Conservation (phyloP, 1,140 invertebrate species). For the Leptestheria dahalacensis region DNA sequence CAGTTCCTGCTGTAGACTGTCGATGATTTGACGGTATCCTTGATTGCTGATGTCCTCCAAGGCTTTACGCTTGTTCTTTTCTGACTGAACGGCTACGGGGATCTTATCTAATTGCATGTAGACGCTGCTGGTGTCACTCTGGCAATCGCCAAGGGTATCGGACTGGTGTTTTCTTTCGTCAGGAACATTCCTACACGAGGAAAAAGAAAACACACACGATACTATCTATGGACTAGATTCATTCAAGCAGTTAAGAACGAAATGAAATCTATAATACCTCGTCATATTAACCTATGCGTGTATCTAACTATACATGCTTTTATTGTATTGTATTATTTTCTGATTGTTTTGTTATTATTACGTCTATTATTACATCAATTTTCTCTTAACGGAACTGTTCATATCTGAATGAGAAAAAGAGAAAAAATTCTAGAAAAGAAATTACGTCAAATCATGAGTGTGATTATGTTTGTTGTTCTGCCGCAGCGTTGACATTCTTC, state of each 20-base stretch:
- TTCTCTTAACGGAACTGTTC: no score
- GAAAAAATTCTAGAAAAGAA: background rate
- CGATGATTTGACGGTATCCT: constrained; percentile 10
- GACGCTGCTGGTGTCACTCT: constrained; percentile 5
- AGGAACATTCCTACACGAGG: background rate
- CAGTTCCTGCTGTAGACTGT: constrained; percentile 11
- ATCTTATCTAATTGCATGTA: constrained; percentile 15
- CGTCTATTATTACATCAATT: no score
- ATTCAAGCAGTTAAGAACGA: no score
- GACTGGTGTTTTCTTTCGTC: background rate
- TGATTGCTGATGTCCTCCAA: constrained; percentile 15
- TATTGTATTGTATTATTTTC: no score
- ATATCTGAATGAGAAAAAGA: no score
- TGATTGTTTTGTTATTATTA: no score
- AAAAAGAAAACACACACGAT: background rate
- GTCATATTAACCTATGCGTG: no score
- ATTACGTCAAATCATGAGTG: background rate
- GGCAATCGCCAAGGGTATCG: background rate
- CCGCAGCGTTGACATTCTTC: constrained; percentile 11
- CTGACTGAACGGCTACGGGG: constrained; percentile 10
- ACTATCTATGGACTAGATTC: no score
- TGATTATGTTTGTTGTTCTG: no score
- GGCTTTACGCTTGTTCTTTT: background rate
- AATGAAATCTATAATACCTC: no score
- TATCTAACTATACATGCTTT: no score